A percentile compares a stretch with the other conserved stretches of the same genome.
phyloP scores from a whole-genome alignment of 2,888 invertebrate genomes.

The Dichetophora obliterata region DNA sequence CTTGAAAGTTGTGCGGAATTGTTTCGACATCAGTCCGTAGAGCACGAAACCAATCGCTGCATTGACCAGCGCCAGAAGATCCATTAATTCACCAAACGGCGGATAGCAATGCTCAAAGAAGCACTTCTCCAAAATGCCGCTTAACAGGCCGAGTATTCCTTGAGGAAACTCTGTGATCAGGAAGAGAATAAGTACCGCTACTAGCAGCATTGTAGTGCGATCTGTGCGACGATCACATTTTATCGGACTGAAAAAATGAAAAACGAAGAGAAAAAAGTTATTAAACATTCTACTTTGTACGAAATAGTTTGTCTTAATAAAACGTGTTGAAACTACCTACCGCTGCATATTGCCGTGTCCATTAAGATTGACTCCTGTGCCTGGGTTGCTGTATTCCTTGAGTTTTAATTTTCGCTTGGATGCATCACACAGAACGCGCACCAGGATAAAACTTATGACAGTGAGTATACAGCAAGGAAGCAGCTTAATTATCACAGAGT shows the following conservation, averaged over 20 bases:
- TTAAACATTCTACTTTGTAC: too few species aligned
- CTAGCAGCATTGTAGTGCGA: conserved; percentile 89
- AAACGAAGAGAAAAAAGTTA: neutral
- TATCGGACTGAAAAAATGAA: conserved; percentile 52
- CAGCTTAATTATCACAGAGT: conserved; percentile 81
- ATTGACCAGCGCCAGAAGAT: conserved; percentile 89
- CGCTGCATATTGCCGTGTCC: conserved; percentile 47
- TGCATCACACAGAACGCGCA: conserved; percentile 79
- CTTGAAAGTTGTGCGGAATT: conserved; percentile 86
- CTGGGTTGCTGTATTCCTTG: conserved; percentile 74
- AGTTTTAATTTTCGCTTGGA: conserved; percentile 81
- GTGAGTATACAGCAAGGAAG: conserved; percentile 82
- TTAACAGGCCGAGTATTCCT: conserved; percentile 80
- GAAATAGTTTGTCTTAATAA: too few species aligned
- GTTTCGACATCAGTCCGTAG: conserved; percentile 94
- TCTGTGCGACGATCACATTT: conserved; percentile 83
- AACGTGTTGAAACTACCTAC: conserved; percentile 26
- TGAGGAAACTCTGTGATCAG: conserved; percentile 91
- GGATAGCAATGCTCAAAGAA: conserved; percentile 87
- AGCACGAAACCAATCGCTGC: conserved; percentile 94
- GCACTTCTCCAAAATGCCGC: conserved; percentile 76
- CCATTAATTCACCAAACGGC: conserved; percentile 87
- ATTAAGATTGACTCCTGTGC: conserved; percentile 67
- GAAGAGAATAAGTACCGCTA: conserved; percentile 88
- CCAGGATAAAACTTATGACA: conserved; percentile 76